Base-by-base conservation (phyloP, 2,797 vertebrate genomes). In the Sebastes elongatus region DNA sequence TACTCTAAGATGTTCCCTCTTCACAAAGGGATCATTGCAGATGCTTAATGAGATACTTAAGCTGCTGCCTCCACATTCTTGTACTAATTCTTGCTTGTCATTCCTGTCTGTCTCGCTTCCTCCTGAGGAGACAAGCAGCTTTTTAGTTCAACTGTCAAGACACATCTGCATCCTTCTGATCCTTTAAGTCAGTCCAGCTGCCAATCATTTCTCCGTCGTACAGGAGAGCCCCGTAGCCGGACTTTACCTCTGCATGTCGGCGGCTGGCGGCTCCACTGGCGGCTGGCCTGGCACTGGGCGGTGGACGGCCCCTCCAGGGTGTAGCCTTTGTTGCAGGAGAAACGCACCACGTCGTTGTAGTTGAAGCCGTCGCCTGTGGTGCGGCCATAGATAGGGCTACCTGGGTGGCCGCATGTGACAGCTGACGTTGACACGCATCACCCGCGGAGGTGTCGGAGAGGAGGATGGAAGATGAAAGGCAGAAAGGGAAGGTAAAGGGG, bases 321-420 rank as follows among this genome's bases (percentile, higher is more conserved):
- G 84, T 99, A 99, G 27, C 99, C 99, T 80, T 96, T 96, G 86
- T 99, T 99, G 88, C 99, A 99, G 28, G 95, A 96, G 92, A 99
- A 99, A 42, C 95, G 97, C 64, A 99, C 98, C 74, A 98, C 93
- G 0, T 99, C 98, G 77, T 99, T 98, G 93, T 98, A 98, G 93
- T 99, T 99, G 90, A 98, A 99, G 88, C 98, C 98, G 3, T 97
- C 98, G 67, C 98, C 99, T 83, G 95, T 96, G 76, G 99, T 98
- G 89, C 97, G 97, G 76, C 99, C 99, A 74, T 99, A 99, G 93
- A 99, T 99, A 5, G 99, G 98, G 84, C 98, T 99, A 0, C 99
- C 98, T 3, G 99, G 99, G 85, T 99, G 99, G 83, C 99, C 99
- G 66, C 99, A 99, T 80, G 98, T 99, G 90, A 99, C 93, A 1